Conservation (phyloP, 2,888 invertebrate species). For the Acrocyrtus sp. region DNA sequence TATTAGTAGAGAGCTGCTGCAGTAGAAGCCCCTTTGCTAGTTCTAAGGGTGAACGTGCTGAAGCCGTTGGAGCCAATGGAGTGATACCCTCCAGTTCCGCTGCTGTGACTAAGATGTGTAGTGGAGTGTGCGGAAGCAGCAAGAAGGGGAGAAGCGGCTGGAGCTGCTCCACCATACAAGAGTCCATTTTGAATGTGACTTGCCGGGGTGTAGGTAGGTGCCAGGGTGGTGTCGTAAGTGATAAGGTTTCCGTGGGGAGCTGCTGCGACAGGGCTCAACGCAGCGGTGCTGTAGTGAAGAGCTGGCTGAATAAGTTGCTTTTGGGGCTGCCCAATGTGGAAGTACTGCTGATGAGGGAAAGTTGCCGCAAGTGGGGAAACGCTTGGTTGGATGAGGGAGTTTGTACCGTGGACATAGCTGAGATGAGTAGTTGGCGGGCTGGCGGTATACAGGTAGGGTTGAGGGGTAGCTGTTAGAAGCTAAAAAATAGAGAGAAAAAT, state of each 20-base stretch:
- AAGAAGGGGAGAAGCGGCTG: background rate
- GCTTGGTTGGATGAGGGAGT: conserved; percentile 49
- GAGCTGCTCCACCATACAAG: conserved; percentile 33
- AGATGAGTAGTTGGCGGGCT: background rate
- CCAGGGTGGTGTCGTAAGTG: conserved; percentile 19
- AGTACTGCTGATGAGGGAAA: conserved; percentile 55
- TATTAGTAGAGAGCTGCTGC: conserved; percentile 56
- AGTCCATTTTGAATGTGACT: conserved; percentile 50
- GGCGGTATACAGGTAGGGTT: conserved; percentile 28
- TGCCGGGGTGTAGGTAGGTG: conserved; percentile 17
- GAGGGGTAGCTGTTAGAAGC: conserved; percentile 29
- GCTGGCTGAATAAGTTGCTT: conserved; percentile 13
- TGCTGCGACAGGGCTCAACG: conserved; percentile 16
- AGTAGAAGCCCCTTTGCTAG: conserved; percentile 56
- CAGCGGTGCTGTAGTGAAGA: conserved; percentile 22
- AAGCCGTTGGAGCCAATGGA: conserved; percentile 57
- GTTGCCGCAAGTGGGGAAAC: conserved; percentile 28
- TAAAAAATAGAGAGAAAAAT: conserved; percentile 23
- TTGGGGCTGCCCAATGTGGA: conserved; percentile 6
- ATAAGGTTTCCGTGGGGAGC: conserved; percentile 31
- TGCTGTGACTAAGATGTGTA: conserved; percentile 21
- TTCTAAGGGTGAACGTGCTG: conserved; percentile 57
- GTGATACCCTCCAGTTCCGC: conserved; percentile 47
- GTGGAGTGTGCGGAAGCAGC: conserved; percentile 38
- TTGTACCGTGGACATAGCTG: conserved; percentile 46